Base-by-base conservation (phyloP, 2,888 invertebrate species). In the Furcula furcula region DNA sequence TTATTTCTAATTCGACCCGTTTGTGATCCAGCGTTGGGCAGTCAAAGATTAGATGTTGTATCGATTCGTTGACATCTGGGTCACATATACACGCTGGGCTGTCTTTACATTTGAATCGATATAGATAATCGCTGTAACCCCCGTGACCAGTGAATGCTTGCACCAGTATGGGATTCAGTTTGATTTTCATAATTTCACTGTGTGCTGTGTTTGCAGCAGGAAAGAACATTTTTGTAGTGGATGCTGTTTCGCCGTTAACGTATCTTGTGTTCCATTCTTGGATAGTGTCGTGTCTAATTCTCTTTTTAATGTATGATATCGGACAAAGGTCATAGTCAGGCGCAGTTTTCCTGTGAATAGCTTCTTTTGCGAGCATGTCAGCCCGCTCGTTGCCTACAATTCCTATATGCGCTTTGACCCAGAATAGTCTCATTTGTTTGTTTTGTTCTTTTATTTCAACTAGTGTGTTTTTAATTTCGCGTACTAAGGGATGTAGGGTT, bases 301-400 rank as follows among this genome's bases (percentile, higher is more conserved):
- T 13, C 7, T 43, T n/a, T 19, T 37, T 50, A 13, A 41, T 29
- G 25, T 23, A 48, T 20, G 51, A 47, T 1, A 44, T 12, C 3
- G 42, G 47, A 9, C 42, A 39, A 1, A n/a, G 2, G 16, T 31
- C 36, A 15, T 37, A 43, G 23, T 23, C 11, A 3, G 11, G 11
- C 7, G 2, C 4, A 2, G 10, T 2, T 11, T 23, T 23, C 3
- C 5, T 4, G 4, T 3, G 3, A 3, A 11, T 11, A 5, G 23
- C 23, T 7, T 23, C 23, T 23, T 23, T 23, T 12, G 12, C 10
- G 2, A 23, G 23, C 11, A 2, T 3, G 12, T 23, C 23, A 2
- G 12, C 23, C 2, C 23, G 10, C 11, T 23, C 23, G 11, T 23
- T 11, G 7, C 23, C 12, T 3, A 4, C 11, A 5, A 23, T 9